Percentiles rank a stretch among this genome's conserved stretches.
Conservation (phyloP, 2,113 vertebrate species). For the Corvus hawaiiensis region DNA sequence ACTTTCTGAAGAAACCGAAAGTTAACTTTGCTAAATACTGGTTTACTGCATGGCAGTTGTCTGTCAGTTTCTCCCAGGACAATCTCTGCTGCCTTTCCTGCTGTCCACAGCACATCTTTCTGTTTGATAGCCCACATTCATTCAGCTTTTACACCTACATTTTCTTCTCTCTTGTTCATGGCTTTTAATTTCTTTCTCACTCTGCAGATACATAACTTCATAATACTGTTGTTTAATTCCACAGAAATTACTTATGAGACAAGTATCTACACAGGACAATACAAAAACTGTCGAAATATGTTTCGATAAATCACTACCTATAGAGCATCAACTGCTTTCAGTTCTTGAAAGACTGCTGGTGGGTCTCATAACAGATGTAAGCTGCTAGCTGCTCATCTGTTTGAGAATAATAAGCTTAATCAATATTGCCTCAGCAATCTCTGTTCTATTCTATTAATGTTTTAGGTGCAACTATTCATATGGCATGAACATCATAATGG, state of each 20-base stretch:
- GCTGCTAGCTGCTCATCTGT: neutral
- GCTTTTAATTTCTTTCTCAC: neutral
- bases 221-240: neutral
- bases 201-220: neutral
- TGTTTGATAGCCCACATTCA: neutral
- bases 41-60: neutral
- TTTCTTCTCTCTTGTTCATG: neutral
- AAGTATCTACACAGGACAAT: neutral
- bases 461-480: neutral
- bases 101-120: neutral
- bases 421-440: neutral
- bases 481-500: neutral
- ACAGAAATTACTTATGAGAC: neutral
- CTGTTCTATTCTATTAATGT: neutral
- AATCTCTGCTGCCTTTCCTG: neutral
- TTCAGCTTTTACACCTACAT: neutral
- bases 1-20: neutral
- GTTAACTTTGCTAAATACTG: neutral
- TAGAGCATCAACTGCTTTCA: neutral
- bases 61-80: neutral
- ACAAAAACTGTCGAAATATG: neutral
- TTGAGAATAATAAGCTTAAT: conserved; percentile 9
- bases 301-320: neutral
- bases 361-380: neutral
- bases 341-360: neutral